These are phyloP conservation scores for Thryonomys swinderianus DNA, from an alignment of 2,113 vertebrate species.

Conservation along the genomic window DNA sequence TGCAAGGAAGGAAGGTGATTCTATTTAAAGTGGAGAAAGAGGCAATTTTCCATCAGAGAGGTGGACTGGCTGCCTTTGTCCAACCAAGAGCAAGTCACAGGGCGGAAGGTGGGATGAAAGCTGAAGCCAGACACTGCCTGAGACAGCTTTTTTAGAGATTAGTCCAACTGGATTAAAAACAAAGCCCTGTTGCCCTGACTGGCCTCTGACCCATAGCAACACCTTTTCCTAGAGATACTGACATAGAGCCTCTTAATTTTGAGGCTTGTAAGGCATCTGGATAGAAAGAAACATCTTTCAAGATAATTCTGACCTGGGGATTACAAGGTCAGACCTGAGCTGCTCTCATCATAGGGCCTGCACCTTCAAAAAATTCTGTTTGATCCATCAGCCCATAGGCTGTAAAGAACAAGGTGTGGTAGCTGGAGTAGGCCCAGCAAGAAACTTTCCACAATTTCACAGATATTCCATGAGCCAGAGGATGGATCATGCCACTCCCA, in stretches of 20 bases:
- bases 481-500: slow-evolving; percentile 63
- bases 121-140: slow-evolving; percentile 29
- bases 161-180: slow-evolving; percentile 75
- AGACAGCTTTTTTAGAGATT: slow-evolving; percentile 64
- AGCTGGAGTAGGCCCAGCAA: neutral
- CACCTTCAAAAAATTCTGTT: neutral
- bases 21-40: slow-evolving; percentile 3
- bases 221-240: slow-evolving; percentile 65
- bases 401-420: neutral
- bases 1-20: slow-evolving; percentile 26
- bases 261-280: neutral
- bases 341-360: neutral
- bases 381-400: neutral
- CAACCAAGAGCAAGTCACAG: slow-evolving; percentile 73
- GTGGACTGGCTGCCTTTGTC: slow-evolving; percentile 36
- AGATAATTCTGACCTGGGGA: neutral
- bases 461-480: slow-evolving; percentile 49
- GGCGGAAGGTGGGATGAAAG: slow-evolving; percentile 71
- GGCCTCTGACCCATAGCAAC: slow-evolving; percentile 78
- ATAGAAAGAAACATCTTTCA: slow-evolving; percentile 21
- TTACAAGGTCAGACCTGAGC: slow-evolving; percentile 48
- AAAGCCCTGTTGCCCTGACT: neutral
- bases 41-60: slow-evolving; percentile 42
- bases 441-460: slow-evolving; percentile 26
- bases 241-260: slow-evolving; percentile 59